Evolutionary conservation across 2,797 vertebrate species (phyloP), one percentile per base, ranked within the genome.

Genomic region (Sebastiscus tertius): DNA sequence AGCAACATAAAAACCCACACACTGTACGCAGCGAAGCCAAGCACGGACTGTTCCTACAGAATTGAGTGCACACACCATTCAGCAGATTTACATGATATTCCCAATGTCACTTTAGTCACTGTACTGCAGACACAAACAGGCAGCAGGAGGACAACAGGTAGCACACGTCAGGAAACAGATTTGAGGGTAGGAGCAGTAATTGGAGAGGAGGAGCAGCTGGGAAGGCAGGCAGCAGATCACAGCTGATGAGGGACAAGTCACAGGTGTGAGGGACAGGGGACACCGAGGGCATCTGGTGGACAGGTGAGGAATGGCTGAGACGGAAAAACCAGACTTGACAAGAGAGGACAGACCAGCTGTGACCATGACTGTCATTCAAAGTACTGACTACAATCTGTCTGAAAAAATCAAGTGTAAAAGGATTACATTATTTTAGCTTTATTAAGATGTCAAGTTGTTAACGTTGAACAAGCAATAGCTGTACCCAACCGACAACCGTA

Each of bases 211-310:
- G 42, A 80, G 74, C 88, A 86, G 84, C 81, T 84, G 86, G 27
- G 34, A 36, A 56, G 55, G 54, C 26, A 54, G 68, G 67, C 29
- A 8, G 54, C 29, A 5, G 64, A 60, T 80, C 65, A 70, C 52
- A 73, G 61, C 33, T 71, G 74, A 88, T 83, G 71, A 84, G 82
- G 36, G 56, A 49, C 18, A 27, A 69, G 72, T 52, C 76, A 70
- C 76, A 80, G 82, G 78, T 89, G 83, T 72, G 65, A 83, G 5
- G 62, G 52, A 68, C 49, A 61, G 78, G 39, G 74, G 70, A 75
- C 80, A 68, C 24, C 5, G 61, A 85, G 81, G 77, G 52, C 85
- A 72, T 59, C 85, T 86, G 76, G 76, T 77, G 87, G 87, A 84
- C 85, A 91, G 85, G 89, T 88, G 79, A 79, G 75, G 79, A 83